Evolutionary conservation across 2,113 vertebrate species (phyloP).

Genomic region (Carollia perspicillata): DNA sequence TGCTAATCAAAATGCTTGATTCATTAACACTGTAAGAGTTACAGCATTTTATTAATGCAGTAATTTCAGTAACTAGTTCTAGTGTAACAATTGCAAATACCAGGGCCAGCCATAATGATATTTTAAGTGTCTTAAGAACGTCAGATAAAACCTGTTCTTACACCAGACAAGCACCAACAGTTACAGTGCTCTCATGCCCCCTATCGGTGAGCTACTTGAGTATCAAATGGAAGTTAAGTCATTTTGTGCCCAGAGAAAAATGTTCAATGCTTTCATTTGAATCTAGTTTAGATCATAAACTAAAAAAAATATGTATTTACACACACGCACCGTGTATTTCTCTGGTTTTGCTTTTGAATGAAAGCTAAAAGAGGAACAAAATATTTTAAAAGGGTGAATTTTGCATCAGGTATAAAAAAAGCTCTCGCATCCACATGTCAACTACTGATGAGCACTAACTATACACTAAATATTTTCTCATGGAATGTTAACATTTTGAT

Average conservation of each 20-base stretch:
- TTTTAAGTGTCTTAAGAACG: neutral
- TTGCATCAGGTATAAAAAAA: neutral
- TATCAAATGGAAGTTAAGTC: neutral
- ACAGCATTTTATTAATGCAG: constrained; percentile 46
- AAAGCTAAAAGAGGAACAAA: neutral
- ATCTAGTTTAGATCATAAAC: neutral
- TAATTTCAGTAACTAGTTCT: constrained; percentile 38
- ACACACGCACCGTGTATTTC: neutral
- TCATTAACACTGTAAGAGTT: constrained; percentile 52
- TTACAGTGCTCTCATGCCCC: constrained; percentile 40
- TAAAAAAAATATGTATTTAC: neutral
- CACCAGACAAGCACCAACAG: neutral
- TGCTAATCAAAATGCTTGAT: constrained; percentile 60
- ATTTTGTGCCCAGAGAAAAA: neutral
- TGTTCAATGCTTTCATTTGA: neutral
- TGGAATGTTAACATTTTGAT: neutral
- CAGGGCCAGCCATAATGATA: neutral
- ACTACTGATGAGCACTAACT: neutral
- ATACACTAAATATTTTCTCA: neutral
- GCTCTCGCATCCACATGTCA: neutral
- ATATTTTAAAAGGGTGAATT: neutral
- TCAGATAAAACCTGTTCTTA: neutral
- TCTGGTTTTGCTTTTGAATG: neutral
- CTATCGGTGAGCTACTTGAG: constrained; percentile 50
- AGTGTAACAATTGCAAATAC: constrained; percentile 6